Evolutionary conservation across 2,113 vertebrate genomes (phyloP).

Genomic region (Bubo blakistoni): DNA sequence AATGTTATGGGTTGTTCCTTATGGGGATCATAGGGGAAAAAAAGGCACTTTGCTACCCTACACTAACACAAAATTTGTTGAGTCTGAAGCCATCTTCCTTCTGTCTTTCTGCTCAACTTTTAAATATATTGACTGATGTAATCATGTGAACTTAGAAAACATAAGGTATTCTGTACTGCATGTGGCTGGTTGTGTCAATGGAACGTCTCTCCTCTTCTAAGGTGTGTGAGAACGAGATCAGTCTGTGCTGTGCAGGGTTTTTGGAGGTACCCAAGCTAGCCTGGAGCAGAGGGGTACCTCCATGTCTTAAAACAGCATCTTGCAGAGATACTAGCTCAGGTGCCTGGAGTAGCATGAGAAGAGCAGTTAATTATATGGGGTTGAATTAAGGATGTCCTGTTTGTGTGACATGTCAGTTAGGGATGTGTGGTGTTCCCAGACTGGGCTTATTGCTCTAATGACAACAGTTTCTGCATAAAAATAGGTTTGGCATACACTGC

Average conservation of each 20-base stretch:
- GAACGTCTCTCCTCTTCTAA: background rate
- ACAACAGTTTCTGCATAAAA: background rate
- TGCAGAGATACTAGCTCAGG: background rate
- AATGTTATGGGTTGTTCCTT: background rate
- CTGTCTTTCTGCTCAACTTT: background rate
- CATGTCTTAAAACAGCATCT: background rate
- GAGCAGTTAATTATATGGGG: background rate
- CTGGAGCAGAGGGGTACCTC: background rate
- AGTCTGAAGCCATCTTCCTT: background rate
- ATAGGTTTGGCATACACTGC: background rate
- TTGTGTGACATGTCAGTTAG: background rate
- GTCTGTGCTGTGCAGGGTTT: background rate
- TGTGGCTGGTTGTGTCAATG: background rate
- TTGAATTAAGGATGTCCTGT: background rate
- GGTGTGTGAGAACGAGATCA: background rate
- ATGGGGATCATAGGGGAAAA: background rate
- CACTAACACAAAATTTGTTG: background rate
- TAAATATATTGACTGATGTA: background rate
- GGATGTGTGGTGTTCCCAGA: background rate
- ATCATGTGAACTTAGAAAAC: background rate
- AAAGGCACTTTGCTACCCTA: background rate
- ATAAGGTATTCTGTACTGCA: background rate
- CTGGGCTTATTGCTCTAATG: background rate
- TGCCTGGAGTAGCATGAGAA: background rate
- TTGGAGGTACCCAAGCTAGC: background rate